Evolutionary conservation across 2,113 vertebrate species (phyloP), one percentile per base, ranked within the genome.

Genomic region (Perognathus longimembris): DNA sequence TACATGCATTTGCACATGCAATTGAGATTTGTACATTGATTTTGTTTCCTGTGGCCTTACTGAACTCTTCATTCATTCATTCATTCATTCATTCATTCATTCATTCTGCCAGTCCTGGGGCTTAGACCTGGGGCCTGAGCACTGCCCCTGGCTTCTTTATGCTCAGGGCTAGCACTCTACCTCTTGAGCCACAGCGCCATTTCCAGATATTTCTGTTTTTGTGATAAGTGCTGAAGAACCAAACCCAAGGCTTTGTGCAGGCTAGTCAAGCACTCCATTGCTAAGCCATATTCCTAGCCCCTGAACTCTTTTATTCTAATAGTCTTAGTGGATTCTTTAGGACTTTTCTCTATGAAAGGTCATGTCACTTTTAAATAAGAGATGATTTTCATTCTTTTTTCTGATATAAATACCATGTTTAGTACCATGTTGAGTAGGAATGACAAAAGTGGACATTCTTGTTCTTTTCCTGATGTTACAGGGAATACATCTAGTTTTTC

Each of bases 341-440:
- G 22, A 84, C 61, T 80, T 77, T 77, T 59, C 28, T 59, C 40
- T 57, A 66, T 64, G 28, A 28, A 74, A 74, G 64, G 28, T 82
- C 20, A 63, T 42, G 14, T 30, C 40, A 81, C 21, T 45, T 89
- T 14, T 42, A 57, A 92, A 85, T 28, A 90, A 45, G 12, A 88
- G 17, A 70, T 40, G 9, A 3, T 82, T 94, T 93, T 88, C n/a
- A 18, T 59, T 85, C 15, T 92, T 89, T n/a, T 50, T 94, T 73
- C 79, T 7, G 73, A 32, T 45, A 20, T 79, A 24, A 12, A 69
- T 81, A 4, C 21, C 26, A 45, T 45, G 45, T 45, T 85, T 36
- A 75, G 28, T 69, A 75, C 30, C 74, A 21, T 64, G 66, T 32
- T 89, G 57, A 85, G 71, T 54, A 88, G 34, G 77, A 86, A 18